Percentiles rank a stretch among this genome's conserved stretches.
Conservation (phyloP, 2,113 vertebrate genomes). For the Lepisosteus osseus region DNA sequence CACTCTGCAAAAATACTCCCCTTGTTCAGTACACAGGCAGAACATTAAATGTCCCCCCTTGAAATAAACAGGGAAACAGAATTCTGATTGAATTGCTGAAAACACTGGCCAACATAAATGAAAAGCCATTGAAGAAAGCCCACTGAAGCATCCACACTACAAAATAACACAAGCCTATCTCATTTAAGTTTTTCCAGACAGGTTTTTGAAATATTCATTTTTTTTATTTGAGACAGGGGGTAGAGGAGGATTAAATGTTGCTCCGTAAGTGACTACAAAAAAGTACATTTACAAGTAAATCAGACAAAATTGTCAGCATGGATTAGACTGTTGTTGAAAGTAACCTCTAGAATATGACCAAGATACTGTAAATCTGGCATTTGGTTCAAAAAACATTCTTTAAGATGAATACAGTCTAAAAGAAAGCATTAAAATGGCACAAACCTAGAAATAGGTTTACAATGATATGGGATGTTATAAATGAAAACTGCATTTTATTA, state of each 20-base stretch:
- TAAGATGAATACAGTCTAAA: neutral
- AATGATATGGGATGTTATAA: conserved; percentile 26
- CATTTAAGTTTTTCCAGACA: neutral
- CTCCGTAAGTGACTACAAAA: conserved; percentile 11
- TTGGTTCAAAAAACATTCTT: no score
- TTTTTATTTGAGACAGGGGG: conserved; percentile 10
- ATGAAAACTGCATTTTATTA: conserved; percentile 10
- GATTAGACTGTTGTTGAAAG: conserved; percentile 1
- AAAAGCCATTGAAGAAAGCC: neutral
- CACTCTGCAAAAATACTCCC: neutral
- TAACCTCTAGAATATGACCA: neutral
- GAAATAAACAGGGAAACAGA: neutral
- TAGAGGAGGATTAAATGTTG: neutral
- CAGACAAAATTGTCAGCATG: conserved; percentile 28
- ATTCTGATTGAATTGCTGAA: neutral
- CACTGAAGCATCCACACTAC: conserved; percentile 10
- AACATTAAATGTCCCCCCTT: neutral
- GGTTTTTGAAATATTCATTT: neutral
- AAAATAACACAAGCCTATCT: neutral
- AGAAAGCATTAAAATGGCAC: neutral
- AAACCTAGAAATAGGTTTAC: neutral
- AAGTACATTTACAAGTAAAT: conserved; percentile 46
- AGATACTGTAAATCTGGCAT: neutral
- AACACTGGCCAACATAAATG: neutral
- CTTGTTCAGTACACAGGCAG: neutral